These are phyloP conservation scores for Salvelinus sp. DNA, from an alignment of 2,113 vertebrate species.

Conservation along the genomic window DNA sequence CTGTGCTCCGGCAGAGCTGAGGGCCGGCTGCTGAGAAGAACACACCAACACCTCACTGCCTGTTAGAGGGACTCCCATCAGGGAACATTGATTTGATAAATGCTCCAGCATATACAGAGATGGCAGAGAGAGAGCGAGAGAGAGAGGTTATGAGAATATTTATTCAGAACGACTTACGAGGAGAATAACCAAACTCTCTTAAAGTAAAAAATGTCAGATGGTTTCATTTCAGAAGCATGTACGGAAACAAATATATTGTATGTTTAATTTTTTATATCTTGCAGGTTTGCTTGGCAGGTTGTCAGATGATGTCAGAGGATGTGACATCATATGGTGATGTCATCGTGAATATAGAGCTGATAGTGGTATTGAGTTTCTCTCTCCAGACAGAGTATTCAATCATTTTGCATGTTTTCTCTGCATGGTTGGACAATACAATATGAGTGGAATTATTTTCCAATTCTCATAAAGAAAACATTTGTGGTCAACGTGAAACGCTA, in stretches of 20 bases:
- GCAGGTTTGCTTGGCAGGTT: too few species aligned
- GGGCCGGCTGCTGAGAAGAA: constrained; percentile 15
- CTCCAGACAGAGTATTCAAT: too few species aligned
- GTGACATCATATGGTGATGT: too few species aligned
- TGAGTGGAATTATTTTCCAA: constrained; percentile 38
- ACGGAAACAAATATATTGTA: too few species aligned
- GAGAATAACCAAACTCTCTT: too few species aligned
- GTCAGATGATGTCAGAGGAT: too few species aligned
- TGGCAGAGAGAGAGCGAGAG: neutral
- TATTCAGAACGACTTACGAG: too few species aligned
- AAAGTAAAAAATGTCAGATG: too few species aligned
- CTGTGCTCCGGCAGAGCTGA: constrained; percentile 13
- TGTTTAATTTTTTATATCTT: too few species aligned
- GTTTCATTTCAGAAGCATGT: too few species aligned
- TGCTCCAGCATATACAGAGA: constrained; percentile 37
- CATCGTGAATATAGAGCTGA: constrained; percentile 5
- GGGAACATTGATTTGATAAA: constrained; percentile 64
- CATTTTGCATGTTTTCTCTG: constrained; percentile 30
- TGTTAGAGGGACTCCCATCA: constrained; percentile 64
- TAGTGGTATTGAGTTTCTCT: too few species aligned
- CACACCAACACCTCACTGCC: constrained; percentile 48
- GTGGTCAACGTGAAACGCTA: constrained; percentile 23
- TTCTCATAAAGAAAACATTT: constrained; percentile 15
- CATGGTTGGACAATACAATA: constrained; percentile 27
- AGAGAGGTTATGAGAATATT: too few species aligned